Percentiles rank a stretch among this genome's conserved stretches.
Evolutionary conservation across 1,140 invertebrate genomes (phyloP).

Genomic region (Pseudomyrmex flavicornis): DNA sequence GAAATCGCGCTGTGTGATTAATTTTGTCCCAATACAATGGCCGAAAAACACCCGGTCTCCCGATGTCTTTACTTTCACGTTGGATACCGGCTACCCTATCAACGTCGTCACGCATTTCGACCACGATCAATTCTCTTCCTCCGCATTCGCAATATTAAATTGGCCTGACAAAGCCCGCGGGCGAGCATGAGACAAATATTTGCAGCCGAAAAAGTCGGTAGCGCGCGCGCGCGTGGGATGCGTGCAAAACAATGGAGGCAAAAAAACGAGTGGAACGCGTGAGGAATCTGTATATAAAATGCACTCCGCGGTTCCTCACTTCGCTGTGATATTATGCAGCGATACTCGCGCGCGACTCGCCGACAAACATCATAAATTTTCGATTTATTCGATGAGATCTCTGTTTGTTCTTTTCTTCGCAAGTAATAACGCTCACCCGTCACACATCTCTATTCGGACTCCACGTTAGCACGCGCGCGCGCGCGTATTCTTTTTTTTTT

Average conservation of each 20-base stretch:
- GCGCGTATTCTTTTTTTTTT: not conserved
- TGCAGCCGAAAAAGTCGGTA: slow-evolving; percentile 68
- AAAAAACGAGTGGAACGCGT: slow-evolving; percentile 70
- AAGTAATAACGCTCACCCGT: slow-evolving; percentile 61
- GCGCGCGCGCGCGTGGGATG: slow-evolving; percentile 48
- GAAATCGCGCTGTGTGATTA: not conserved
- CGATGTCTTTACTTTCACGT: slow-evolving; percentile 7
- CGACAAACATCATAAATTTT: slow-evolving; percentile 74
- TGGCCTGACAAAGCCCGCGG: slow-evolving; percentile 68
- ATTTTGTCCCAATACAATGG: not conserved
- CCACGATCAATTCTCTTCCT: slow-evolving; percentile 68
- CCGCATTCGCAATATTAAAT: slow-evolving; percentile 73
- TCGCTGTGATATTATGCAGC: slow-evolving; percentile 70
- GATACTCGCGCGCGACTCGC: slow-evolving; percentile 63
- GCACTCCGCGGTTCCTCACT: slow-evolving; percentile 46
- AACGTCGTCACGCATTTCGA: slow-evolving; percentile 60
- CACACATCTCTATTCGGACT: slow-evolving; percentile 18
- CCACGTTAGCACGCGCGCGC: not conserved
- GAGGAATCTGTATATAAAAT: slow-evolving; percentile 70
- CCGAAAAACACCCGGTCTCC: not conserved
- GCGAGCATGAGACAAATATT: slow-evolving; percentile 72
- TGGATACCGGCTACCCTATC: not conserved
- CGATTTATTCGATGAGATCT: slow-evolving; percentile 69
- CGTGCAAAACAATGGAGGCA: slow-evolving; percentile 70
- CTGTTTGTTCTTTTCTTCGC: slow-evolving; percentile 54